Base-by-base conservation (phyloP, 2,888 invertebrate species). In the Calliopum simillimum region DNA sequence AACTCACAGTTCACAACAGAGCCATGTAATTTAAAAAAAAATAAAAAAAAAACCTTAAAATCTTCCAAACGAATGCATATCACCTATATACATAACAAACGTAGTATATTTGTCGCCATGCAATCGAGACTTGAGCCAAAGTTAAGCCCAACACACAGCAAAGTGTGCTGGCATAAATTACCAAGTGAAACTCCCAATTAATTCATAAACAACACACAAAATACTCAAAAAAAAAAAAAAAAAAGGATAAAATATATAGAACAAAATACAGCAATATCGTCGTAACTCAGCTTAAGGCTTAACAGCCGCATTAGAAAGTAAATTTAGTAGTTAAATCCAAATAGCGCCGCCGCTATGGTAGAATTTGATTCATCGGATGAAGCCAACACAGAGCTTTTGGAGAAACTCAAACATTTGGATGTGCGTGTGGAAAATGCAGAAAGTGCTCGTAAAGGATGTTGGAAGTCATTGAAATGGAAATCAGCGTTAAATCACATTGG, bases 401-500 rank as follows among this genome's bases (percentile, higher is more conserved):
- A 84, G 73, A 84, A 85, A 78, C 81, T 86, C 13, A 86, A 86
- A 75, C 80, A 84, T 71, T 78, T 86, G 72, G 85, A 86, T 77
- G 81, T 83, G n/a, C 83, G 82, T 3, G 81, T 78, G 3, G 83
- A 83, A 74, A 75, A 77, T 19, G 81, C 75, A 6, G 82, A 83
- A 51, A 76, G 71, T 33, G 83, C 88, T 69, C 75, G 76, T 53
- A 77, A 80, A 68, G 87, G 87, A 71, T 86, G 88, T 70, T 87
- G 91, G 77, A 88, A 90, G 58, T 78, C 82, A 23, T 75, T 85
- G 12, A 85, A 85, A 80, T 88, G 93, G 63, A 90, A 92, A 82
- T 88, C 89, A 16, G 90, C 91, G 14, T 81, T 92, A 63, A 91
- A 93, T 70, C 94, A 94, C 79, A 87, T 92, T 66, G 94, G 93